Conservation (phyloP, 2,797 vertebrate genomes). For the Pteropus rufus region DNA sequence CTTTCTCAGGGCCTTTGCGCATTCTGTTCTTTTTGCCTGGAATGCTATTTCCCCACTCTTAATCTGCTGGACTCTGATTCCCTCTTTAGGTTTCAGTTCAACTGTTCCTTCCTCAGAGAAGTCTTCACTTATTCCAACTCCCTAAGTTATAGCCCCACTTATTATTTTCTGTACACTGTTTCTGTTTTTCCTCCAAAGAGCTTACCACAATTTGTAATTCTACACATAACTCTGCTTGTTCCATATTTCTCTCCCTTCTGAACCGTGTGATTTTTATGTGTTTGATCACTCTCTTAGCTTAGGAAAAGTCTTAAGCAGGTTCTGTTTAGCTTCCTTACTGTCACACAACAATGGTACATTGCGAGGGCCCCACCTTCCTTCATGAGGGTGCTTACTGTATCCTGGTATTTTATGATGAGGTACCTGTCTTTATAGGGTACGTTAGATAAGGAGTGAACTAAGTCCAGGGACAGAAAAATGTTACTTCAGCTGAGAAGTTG, state of each 20-base stretch:
- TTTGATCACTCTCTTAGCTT: background rate
- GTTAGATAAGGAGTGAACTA: background rate
- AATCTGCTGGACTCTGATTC: background rate
- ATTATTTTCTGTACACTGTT: background rate
- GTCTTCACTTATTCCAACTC: background rate
- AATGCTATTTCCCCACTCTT: background rate
- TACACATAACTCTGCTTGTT: background rate
- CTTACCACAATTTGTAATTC: background rate
- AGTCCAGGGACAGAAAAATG: background rate
- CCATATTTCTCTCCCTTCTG: background rate
- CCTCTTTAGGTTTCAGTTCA: background rate
- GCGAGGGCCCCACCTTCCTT: background rate
- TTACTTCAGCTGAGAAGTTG: background rate
- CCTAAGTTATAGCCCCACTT: background rate
- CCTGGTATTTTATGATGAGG: background rate
- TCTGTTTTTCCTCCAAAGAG: background rate
- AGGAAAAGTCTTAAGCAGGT: background rate
- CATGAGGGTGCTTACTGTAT: background rate
- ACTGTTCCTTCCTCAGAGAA: background rate
- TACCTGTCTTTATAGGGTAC: background rate
- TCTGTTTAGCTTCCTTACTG: background rate
- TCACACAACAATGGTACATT: background rate
- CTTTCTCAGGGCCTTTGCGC: background rate
- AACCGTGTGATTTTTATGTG: background rate
- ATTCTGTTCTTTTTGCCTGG: background rate